These are phyloP conservation scores for Orthosia gracilis DNA, from an alignment of 2,888 invertebrate genomes.

Conservation along the genomic window DNA sequence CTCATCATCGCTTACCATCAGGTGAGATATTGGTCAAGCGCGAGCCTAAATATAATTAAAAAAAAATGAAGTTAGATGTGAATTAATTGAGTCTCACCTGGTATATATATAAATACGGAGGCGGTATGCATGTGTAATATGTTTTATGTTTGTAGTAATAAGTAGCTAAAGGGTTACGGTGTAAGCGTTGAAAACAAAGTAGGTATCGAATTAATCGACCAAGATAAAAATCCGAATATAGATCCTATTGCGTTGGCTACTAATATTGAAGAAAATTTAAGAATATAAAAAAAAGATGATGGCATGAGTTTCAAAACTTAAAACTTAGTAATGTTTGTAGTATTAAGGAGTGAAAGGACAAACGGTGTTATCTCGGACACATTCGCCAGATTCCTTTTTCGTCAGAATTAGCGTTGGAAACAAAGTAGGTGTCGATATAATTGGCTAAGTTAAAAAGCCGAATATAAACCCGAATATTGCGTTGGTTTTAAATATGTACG, in stretches of 20 bases:
- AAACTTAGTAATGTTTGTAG: too few species aligned
- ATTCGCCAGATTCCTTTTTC: too few species aligned
- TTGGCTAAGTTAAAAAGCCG: background rate
- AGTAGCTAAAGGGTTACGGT: constrained; percentile 1
- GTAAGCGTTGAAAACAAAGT: constrained; percentile 7
- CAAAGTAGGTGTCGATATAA: background rate
- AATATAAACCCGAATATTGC: constrained; percentile 2
- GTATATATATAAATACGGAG: background rate
- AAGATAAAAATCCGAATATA: constrained; percentile 2
- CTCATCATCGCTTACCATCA: too few species aligned
- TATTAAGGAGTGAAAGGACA: too few species aligned
- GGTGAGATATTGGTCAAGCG: too few species aligned
- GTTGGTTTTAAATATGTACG: background rate
- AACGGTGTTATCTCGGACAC: too few species aligned
- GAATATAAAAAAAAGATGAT: background rate
- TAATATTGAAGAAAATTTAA: constrained; percentile 1
- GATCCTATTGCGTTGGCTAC: background rate
- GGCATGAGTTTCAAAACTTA: too few species aligned
- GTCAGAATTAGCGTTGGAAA: constrained; percentile 13
- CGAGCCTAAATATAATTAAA: too few species aligned
- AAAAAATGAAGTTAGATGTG: constrained; percentile 15
- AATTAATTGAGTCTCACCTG: constrained; percentile 6
- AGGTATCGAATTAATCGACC: background rate
- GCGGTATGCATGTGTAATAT: background rate
- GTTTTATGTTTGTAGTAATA: constrained; percentile 6